Evolutionary conservation across 2,113 vertebrate species (phyloP).

Genomic region (Nerophis lumbriciformis): DNA sequence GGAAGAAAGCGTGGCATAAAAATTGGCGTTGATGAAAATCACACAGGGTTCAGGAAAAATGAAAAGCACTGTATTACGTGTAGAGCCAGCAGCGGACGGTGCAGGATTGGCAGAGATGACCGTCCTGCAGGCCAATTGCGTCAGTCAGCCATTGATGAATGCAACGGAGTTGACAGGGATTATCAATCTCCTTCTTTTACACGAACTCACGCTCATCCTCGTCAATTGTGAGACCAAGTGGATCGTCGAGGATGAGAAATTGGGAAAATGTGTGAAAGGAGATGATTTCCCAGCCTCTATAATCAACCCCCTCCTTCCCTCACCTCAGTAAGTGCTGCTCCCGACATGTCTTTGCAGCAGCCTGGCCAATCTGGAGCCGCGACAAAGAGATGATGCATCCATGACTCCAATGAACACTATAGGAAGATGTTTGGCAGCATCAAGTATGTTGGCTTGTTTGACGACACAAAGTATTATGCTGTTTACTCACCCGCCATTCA

Average conservation of each 20-base stretch:
- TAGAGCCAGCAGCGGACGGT: background rate
- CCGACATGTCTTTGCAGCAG: background rate
- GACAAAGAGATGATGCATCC: no score
- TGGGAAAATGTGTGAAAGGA: constrained; percentile 21
- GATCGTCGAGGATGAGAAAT: constrained; percentile 4
- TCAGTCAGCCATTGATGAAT: background rate
- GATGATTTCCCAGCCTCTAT: background rate
- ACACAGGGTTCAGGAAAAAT: no score
- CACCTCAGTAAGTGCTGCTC: background rate
- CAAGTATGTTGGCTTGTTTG: no score
- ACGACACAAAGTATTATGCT: no score
- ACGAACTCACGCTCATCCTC: background rate
- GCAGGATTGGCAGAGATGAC: background rate
- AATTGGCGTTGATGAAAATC: no score
- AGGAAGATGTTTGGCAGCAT: no score
- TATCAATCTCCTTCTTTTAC: background rate
- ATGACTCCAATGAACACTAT: no score
- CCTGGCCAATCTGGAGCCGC: background rate
- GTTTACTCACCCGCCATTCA: no score
- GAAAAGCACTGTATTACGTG: background rate
- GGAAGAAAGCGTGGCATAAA: no score
- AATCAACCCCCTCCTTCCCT: background rate
- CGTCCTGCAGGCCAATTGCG: background rate
- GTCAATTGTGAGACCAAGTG: constrained; percentile 2
- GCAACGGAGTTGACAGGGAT: constrained; percentile 1